Conservation (phyloP, 2,888 invertebrate species). For the Drosophila leonis region DNA sequence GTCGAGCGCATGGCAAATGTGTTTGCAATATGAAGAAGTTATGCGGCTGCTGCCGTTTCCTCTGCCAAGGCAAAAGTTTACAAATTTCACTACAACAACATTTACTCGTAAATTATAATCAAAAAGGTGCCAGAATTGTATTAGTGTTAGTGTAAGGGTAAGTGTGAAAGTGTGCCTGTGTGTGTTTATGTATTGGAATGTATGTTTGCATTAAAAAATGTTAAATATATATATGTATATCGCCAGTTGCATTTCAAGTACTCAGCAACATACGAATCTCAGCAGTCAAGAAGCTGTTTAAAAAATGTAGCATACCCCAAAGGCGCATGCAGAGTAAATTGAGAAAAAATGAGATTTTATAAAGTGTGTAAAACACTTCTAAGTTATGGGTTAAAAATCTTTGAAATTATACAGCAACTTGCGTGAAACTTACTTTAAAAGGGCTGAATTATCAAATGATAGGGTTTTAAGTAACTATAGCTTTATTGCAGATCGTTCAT, state of each 20-base stretch:
- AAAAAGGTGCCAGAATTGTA: constrained; percentile 77
- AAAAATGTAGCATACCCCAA: constrained; percentile 7
- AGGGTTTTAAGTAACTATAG: neutral
- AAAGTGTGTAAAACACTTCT: neutral
- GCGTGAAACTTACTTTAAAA: neutral
- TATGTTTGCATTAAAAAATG: constrained; percentile 29
- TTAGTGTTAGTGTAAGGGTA: constrained; percentile 23
- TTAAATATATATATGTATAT: constrained; percentile 60
- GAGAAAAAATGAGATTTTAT: neutral
- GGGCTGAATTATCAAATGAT: neutral
- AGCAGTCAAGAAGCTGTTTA: neutral
- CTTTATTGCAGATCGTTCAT: too few relatives aligned
- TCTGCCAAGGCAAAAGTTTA: constrained; percentile 63
- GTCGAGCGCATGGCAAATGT: constrained; percentile 66
- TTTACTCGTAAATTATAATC: constrained; percentile 78
- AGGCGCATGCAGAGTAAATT: neutral
- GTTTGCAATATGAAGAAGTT: constrained; percentile 81
- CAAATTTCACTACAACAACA: constrained; percentile 72
- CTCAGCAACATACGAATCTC: constrained; percentile 37
- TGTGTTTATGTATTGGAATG: constrained; percentile 21
- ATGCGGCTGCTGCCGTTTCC: constrained; percentile 47
- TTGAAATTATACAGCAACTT: neutral
- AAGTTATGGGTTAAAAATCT: constrained; percentile 1
- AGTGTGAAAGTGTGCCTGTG: constrained; percentile 10
- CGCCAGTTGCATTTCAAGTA: constrained; percentile 61